Conservation (phyloP, 2,797 vertebrate genomes). For the Xyrichtys novacula region DNA sequence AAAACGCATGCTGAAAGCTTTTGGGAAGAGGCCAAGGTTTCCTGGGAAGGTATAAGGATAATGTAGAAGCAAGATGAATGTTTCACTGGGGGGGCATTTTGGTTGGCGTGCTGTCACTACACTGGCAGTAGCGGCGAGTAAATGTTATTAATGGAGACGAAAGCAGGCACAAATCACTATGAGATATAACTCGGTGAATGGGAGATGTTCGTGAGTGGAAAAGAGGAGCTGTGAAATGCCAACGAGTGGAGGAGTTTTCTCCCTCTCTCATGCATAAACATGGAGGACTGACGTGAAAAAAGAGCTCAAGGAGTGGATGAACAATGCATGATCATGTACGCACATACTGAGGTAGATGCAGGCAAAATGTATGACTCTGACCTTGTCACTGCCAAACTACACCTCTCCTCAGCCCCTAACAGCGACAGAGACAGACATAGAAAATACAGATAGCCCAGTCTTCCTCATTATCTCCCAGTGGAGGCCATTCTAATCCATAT, state of each 20-base stretch:
- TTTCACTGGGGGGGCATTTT: constrained; percentile 63
- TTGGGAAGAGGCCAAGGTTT: constrained; percentile 58
- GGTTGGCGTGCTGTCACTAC: constrained; percentile 67
- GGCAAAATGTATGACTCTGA: constrained; percentile 44
- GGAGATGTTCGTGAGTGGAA: constrained; percentile 43
- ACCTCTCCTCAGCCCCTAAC: not conserved
- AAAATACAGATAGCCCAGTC: constrained; percentile 39
- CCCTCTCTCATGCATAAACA: constrained; percentile 41
- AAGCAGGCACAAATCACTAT: constrained; percentile 68
- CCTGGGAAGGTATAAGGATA: constrained; percentile 52
- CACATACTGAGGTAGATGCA: constrained; percentile 10
- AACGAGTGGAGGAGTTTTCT: constrained; percentile 24
- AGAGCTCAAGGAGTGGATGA: constrained; percentile 37
- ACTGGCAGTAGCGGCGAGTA: constrained; percentile 63
- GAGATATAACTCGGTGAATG: constrained; percentile 66
- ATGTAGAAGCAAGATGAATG: constrained; percentile 63
- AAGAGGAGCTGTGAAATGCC: constrained; percentile 54
- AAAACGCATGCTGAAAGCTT: constrained; percentile 29
- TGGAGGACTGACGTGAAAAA: constrained; percentile 38
- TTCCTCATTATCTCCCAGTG: constrained; percentile 77
- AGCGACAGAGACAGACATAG: constrained; percentile 1
- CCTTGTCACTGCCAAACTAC: constrained; percentile 25
- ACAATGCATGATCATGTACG: constrained; percentile 14
- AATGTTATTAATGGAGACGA: constrained; percentile 75
- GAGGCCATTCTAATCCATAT: constrained; percentile 74